Evolutionary conservation across 2,113 vertebrate species (phyloP).

Genomic region (Orcinus orca): DNA sequence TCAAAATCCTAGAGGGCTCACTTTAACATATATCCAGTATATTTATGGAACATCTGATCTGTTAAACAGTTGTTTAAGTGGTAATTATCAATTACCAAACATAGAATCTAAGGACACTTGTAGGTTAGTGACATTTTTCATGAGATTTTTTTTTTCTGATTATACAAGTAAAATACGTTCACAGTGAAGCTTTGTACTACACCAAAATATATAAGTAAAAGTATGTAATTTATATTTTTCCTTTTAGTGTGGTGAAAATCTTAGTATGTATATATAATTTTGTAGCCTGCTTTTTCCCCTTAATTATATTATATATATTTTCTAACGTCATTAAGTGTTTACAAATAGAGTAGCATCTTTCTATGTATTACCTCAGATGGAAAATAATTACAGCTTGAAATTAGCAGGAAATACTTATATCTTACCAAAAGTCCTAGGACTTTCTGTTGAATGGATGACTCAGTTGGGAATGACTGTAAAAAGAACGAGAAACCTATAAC

Average conservation of each 20-base stretch:
- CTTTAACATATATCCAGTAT: not conserved
- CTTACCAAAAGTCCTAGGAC: slow-evolving; percentile 98
- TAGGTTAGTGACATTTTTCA: not conserved
- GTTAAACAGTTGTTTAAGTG: not conserved
- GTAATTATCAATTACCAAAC: not conserved
- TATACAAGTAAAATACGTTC: not conserved
- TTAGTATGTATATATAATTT: not conserved
- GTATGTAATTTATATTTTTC: not conserved
- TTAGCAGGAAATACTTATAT: slow-evolving; percentile 44
- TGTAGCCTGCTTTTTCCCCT: not conserved
- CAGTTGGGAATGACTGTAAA: slow-evolving; percentile 94
- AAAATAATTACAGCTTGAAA: slow-evolving; percentile 41
- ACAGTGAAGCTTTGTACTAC: not conserved
- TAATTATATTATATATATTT: not conserved
- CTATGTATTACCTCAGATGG: not conserved
- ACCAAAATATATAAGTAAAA: not conserved
- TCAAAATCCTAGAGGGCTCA: not conserved
- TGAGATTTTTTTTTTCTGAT: not conserved
- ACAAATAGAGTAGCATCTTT: slow-evolving; percentile 33
- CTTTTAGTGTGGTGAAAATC: not conserved
- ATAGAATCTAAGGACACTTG: not conserved
- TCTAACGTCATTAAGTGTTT: not conserved
- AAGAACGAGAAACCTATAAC: slow-evolving; percentile 56
- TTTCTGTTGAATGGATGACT: slow-evolving; percentile 98
- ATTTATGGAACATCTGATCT: not conserved